Percentiles rank a stretch among this genome's conserved stretches.
Conservation (phyloP, 92 coral and sea anemone genomes). For the Isaurus tuberculatus region DNA sequence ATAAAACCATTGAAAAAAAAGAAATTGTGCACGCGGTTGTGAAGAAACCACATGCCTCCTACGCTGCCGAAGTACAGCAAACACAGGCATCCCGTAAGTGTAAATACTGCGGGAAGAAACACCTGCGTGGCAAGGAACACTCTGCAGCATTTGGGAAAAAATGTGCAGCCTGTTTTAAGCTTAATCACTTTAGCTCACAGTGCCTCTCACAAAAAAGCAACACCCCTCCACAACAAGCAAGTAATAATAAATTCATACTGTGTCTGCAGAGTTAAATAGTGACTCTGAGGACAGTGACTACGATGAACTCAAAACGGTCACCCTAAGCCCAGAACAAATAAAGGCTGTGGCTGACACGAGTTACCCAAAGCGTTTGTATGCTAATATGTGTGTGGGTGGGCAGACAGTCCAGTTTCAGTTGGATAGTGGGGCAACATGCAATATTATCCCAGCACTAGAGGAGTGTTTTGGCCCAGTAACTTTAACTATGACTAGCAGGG, state of each 20-base stretch:
- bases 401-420: slow-evolving; percentile 45
- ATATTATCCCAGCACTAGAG: slow-evolving; percentile 4
- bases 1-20: slow-evolving; percentile 34
- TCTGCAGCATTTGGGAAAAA: slow-evolving; percentile 32
- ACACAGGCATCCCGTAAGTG: slow-evolving; percentile 32
- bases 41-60: not conserved
- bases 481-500: slow-evolving; percentile 1
- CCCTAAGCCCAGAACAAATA: not conserved
- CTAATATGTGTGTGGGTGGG: slow-evolving; percentile 29
- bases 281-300: not conserved
- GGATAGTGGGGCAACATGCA: slow-evolving; percentile 15
- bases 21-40: not conserved
- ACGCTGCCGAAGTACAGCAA: not conserved
- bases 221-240: not conserved
- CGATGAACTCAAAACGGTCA: slow-evolving; percentile 17
- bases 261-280: slow-evolving; percentile 20
- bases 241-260: slow-evolving; percentile 10
- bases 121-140: slow-evolving; percentile 13
- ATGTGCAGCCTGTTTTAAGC: slow-evolving; percentile 5
- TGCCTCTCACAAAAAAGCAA: not conserved
- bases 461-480: slow-evolving; percentile 30
- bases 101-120: slow-evolving; percentile 36
- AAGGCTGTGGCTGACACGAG: not conserved
- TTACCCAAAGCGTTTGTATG: slow-evolving; percentile 25
- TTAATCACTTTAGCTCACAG: not conserved